A percentile compares a stretch with the other conserved stretches of the same genome.
Conservation (phyloP, 2,797 vertebrate genomes). For the Pipistrellus pipistrellus region DNA sequence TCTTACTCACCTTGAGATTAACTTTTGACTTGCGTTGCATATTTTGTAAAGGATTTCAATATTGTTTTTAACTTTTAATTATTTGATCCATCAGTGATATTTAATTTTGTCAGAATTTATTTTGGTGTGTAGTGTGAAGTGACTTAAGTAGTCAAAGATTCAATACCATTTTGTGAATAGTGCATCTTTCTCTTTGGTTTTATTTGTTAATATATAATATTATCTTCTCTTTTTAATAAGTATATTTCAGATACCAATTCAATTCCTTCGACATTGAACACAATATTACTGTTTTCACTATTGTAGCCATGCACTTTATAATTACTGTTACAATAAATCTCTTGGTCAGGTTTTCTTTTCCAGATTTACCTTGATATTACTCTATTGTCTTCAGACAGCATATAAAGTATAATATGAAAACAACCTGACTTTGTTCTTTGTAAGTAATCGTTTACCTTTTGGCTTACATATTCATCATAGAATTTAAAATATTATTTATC, state of each 20-base stretch:
- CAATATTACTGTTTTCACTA: no score
- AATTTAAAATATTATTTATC: background rate
- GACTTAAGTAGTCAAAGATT: background rate
- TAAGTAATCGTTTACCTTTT: background rate
- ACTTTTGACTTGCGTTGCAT: no score
- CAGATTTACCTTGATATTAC: no score
- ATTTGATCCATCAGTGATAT: background rate
- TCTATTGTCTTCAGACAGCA: constrained; percentile 18
- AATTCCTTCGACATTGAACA: no score
- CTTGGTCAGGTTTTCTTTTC: no score
- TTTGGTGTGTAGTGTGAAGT: background rate
- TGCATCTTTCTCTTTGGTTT: background rate
- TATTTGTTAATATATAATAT: constrained; percentile 7
- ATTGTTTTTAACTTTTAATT: background rate
- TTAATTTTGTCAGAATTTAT: constrained; percentile 43
- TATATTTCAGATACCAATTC: no score
- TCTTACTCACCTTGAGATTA: no score
- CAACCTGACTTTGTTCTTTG: constrained; percentile 22
- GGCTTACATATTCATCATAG: background rate
- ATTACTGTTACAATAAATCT: no score
- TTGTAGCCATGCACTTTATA: no score
- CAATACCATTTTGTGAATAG: background rate
- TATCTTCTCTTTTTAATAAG: no score
- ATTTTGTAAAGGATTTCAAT: background rate
- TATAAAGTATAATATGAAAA: background rate